Percentiles rank a stretch among this genome's conserved stretches.
Evolutionary conservation across 2,888 invertebrate species (phyloP).

Genomic region (Cremastobaeus sp.): DNA sequence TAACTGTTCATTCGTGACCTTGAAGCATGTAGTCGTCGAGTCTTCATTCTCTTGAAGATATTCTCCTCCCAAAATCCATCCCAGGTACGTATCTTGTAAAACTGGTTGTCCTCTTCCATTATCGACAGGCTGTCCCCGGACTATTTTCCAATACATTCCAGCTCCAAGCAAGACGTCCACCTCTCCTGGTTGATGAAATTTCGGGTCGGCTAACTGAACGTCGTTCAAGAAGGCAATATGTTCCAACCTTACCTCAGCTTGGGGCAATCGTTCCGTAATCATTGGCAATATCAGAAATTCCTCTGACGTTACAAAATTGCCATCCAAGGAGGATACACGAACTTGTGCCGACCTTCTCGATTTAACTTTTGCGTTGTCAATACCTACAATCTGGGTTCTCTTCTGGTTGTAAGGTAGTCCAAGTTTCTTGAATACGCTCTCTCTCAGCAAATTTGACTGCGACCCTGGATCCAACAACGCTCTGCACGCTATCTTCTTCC

Average conservation of each 20-base stretch:
- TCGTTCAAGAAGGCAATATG: not conserved
- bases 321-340: not conserved
- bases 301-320: not conserved
- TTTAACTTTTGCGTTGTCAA: not conserved
- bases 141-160: slow-evolving; percentile 11
- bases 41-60: not conserved
- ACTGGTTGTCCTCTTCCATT: slow-evolving; percentile 5
- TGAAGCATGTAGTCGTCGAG: not conserved
- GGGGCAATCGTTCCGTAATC: slow-evolving; percentile 6
- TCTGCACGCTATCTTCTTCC: not conserved
- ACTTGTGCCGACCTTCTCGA: not conserved
- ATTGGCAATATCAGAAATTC: slow-evolving; percentile 5
- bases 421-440: not conserved
- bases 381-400: not conserved
- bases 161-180: slow-evolving; percentile 16
- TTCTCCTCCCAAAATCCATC: slow-evolving; percentile 27
- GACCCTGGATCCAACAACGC: slow-evolving; percentile 4
- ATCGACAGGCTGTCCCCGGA: slow-evolving; percentile 2
- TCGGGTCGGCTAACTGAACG: slow-evolving; percentile 9
- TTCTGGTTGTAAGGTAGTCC: not conserved
- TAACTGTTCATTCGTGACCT: slow-evolving; percentile 3
- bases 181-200: slow-evolving; percentile 7
- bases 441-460: slow-evolving; percentile 1
- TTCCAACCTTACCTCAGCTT: not conserved
- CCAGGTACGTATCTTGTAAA: slow-evolving; percentile 10